These are phyloP conservation scores for Triplophysa bombifrons DNA, from an alignment of 2,797 vertebrate genomes.

Conservation along the genomic window DNA sequence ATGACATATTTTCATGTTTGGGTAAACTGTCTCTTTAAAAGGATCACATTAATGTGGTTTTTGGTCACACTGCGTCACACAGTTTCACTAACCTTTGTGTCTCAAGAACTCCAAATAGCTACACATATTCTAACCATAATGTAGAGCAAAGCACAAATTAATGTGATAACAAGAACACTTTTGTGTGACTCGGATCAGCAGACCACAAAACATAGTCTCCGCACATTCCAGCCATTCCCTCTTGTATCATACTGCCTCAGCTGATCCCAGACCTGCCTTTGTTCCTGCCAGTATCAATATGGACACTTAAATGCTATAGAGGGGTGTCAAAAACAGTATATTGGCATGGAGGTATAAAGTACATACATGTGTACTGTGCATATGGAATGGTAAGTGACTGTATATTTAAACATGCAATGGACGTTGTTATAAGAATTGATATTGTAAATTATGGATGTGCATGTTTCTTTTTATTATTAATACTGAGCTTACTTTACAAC, in stretches of 20 bases:
- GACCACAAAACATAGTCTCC: slow-evolving; percentile 67
- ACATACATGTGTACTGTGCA: not conserved
- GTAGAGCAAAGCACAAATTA: slow-evolving; percentile 41
- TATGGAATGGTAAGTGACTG: not conserved
- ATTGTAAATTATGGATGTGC: too few relatives aligned
- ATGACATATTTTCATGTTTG: not conserved
- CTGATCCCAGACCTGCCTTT: slow-evolving; percentile 64
- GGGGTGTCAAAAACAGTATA: slow-evolving; percentile 13
- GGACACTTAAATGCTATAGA: slow-evolving; percentile 3
- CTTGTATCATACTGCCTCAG: slow-evolving; percentile 76
- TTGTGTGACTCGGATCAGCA: slow-evolving; percentile 67
- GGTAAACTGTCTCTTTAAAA: not conserved
- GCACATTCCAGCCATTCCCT: slow-evolving; percentile 77
- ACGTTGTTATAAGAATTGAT: not conserved
- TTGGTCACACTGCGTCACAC: not conserved
- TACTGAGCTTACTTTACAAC: too few relatives aligned
- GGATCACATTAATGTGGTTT: not conserved
- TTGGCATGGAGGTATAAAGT: not conserved
- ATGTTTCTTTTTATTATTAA: too few relatives aligned
- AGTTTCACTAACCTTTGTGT: not conserved
- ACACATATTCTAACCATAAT: not conserved
- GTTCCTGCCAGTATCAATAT: slow-evolving; percentile 30
- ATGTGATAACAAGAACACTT: slow-evolving; percentile 65
- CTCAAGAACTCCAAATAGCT: not conserved
- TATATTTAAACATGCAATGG: not conserved